Conservation (phyloP, 2,888 invertebrate species). For the Heteropelma amictum region DNA sequence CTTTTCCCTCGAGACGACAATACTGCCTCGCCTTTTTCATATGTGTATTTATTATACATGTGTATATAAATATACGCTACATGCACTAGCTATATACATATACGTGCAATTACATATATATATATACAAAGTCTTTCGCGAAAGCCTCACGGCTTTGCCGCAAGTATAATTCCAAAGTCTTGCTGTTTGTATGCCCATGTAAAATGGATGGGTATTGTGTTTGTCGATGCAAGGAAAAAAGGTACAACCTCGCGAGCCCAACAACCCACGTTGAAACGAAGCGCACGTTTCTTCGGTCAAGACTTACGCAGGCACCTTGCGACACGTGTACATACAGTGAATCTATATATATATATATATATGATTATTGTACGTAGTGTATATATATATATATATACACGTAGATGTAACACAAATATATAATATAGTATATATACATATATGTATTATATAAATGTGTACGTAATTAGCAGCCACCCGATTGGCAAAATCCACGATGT, state of each 20-base stretch:
- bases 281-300: conserved; percentile 45
- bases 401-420: too few species aligned
- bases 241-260: conserved; percentile 38
- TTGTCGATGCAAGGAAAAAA: conserved; percentile 66
- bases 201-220: conserved; percentile 72
- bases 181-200: conserved; percentile 71
- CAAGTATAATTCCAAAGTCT: conserved; percentile 68
- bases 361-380: conserved; percentile 3
- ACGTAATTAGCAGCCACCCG: conserved; percentile 18
- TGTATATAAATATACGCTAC: background rate
- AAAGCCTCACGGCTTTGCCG: conserved; percentile 42
- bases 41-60: background rate
- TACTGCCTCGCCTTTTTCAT: conserved; percentile 33
- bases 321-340: conserved; percentile 35
- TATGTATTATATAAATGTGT: conserved; percentile 14
- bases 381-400: too few species aligned
- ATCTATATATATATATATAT: conserved; percentile 7
- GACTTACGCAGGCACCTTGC: conserved; percentile 51
- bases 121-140: background rate
- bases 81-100: background rate
- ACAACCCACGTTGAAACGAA: conserved; percentile 45
- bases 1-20: conserved; percentile 42
- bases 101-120: background rate
- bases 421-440: too few species aligned
- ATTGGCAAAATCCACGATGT: conserved; percentile 41